Percentiles rank a stretch among this genome's conserved stretches.
Evolutionary conservation across 2,888 invertebrate genomes (phyloP).

Genomic region (Ophioninae sp.): DNA sequence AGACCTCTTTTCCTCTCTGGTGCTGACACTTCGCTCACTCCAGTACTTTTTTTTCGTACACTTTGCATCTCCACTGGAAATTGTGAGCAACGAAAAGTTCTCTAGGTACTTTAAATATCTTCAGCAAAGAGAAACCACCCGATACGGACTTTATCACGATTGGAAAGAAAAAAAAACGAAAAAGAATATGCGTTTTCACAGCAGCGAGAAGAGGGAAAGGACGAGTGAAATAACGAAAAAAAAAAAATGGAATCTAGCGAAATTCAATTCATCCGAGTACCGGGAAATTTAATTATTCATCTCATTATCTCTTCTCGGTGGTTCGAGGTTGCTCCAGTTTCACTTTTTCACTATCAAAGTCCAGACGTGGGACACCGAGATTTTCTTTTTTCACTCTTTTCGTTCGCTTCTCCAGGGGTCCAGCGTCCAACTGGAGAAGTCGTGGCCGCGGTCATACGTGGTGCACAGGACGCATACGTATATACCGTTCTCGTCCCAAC

Average conservation of each 20-base stretch:
- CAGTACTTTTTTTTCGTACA: conserved; percentile 26
- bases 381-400: not conserved
- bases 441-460: conserved; percentile 33
- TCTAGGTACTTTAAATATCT: conserved; percentile 4
- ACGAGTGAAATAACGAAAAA: not conserved
- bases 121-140: not conserved
- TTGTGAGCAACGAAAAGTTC: conserved; percentile 22
- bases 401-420: not conserved
- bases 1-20: not conserved
- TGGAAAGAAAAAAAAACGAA: conserved; percentile 13
- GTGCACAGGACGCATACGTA: conserved; percentile 18
- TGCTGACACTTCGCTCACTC: conserved; percentile 11
- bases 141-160: conserved; percentile 4
- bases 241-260: not conserved
- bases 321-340: conserved; percentile 23
- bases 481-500: conserved; percentile 16
- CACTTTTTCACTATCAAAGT: conserved; percentile 31
- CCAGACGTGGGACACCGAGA: conserved; percentile 1
- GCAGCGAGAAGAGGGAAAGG: not conserved
- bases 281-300: conserved; percentile 50
- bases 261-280: conserved; percentile 43
- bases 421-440: conserved; percentile 20
- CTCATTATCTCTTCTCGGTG: conserved; percentile 4
- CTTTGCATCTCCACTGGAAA: conserved; percentile 43
- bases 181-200: conserved; percentile 13